A percentile compares a stretch with the other conserved stretches of the same genome.
These are phyloP conservation scores for Suillia variegata DNA, from an alignment of 2,888 invertebrate genomes.

Conservation along the genomic window DNA sequence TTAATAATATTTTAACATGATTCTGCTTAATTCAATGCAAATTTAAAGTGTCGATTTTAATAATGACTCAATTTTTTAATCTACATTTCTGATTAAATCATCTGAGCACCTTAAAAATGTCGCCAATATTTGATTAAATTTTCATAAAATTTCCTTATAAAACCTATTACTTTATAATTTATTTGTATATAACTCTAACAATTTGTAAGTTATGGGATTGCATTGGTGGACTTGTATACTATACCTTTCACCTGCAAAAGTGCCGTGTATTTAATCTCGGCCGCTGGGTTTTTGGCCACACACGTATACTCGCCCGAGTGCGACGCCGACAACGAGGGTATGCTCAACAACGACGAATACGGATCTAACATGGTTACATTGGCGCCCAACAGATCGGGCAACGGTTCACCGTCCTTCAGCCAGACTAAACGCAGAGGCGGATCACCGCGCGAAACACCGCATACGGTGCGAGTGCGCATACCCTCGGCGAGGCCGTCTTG, in stretches of 20 bases:
- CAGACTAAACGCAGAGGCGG: conserved; percentile 79
- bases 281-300: conserved; percentile 78
- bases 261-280: conserved; percentile 79
- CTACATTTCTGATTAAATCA: no score
- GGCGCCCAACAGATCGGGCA: conserved; percentile 70
- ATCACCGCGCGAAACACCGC: conserved; percentile 81
- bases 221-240: no score
- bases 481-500: conserved; percentile 82
- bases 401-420: conserved; percentile 79
- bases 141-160: no score
- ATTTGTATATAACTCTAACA: no score
- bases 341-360: conserved; percentile 78
- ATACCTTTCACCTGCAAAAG: conserved; percentile 83
- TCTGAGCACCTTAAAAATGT: no score
- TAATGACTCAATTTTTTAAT: no score
- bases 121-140: no score
- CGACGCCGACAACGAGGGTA: conserved; percentile 75
- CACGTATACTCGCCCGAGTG: conserved; percentile 81
- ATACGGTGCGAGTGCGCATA: conserved; percentile 80
- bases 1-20: no score
- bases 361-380: conserved; percentile 76
- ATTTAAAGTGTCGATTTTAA: no score
- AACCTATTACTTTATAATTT: no score
- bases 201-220: no score
- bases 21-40: no score